These are phyloP conservation scores for Galemys pyrenaicus DNA, from an alignment of 2,113 vertebrate species.

Conservation along the genomic window DNA sequence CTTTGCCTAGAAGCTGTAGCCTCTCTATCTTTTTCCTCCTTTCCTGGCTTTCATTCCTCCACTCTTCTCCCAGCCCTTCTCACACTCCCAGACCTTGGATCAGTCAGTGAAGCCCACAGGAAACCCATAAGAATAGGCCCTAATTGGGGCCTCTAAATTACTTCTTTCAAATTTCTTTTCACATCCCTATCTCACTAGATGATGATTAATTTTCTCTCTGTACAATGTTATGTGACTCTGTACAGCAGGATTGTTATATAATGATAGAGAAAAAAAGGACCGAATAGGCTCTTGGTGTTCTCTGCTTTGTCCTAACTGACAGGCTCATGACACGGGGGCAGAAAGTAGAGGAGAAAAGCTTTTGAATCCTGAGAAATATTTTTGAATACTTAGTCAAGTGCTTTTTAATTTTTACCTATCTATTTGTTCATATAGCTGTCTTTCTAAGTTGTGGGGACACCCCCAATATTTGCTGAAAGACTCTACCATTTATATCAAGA, in stretches of 20 bases:
- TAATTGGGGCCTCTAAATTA: conserved; percentile 66
- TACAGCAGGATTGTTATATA: conserved; percentile 37
- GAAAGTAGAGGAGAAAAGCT: neutral
- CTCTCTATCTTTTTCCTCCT: neutral
- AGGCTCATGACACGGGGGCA: neutral
- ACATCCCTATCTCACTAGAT: conserved; percentile 55
- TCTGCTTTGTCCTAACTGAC: conserved; percentile 28
- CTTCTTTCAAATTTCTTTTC: conserved; percentile 59
- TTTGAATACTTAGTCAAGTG: neutral
- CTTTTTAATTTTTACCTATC: neutral
- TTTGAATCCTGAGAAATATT: neutral
- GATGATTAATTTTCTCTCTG: conserved; percentile 70
- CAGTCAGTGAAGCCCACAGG: neutral
- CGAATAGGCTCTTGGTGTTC: neutral
- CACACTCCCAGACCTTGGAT: neutral
- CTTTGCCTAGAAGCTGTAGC: neutral
- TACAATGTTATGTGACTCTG: conserved; percentile 52
- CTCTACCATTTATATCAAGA: neutral
- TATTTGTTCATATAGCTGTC: neutral
- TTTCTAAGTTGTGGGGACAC: neutral
- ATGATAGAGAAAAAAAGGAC: neutral
- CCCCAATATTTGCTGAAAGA: neutral
- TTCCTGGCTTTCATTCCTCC: no score
- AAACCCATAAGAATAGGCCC: neutral
- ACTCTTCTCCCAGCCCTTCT: neutral